Evolutionary conservation across 2,113 vertebrate genomes (phyloP).

Genomic region (Gavialis gangeticus): DNA sequence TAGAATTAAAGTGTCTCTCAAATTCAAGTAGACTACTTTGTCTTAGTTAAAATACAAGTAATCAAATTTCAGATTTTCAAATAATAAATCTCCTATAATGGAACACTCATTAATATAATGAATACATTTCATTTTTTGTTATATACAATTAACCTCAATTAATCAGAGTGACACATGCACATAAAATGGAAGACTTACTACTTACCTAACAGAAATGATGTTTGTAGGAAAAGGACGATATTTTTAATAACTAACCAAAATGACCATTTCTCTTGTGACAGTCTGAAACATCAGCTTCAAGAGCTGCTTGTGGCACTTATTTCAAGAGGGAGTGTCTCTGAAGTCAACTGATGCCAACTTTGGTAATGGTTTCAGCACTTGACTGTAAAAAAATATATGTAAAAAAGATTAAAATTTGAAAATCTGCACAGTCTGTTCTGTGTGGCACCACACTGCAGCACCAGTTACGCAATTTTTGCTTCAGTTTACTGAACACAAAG

Average conservation of each 20-base stretch:
- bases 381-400: no score
- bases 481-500: fast-evolving
- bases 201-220: constrained; percentile 38
- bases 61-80: constrained; percentile 47
- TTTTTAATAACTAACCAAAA: constrained; percentile 48
- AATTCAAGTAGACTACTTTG: background rate
- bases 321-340: background rate
- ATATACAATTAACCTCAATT: constrained; percentile 65
- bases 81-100: constrained; percentile 57
- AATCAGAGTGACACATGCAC: constrained; percentile 58
- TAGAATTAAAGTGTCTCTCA: constrained; percentile 11
- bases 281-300: fast-evolving
- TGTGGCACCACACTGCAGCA: background rate
- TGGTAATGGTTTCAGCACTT: background rate
- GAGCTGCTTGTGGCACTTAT: background rate
- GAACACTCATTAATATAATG: constrained; percentile 69
- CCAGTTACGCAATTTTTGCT: background rate
- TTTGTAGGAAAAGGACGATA: background rate
- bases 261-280: constrained; percentile 36
- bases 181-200: constrained; percentile 21
- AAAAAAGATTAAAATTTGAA: background rate
- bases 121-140: constrained; percentile 63
- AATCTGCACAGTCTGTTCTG: background rate
- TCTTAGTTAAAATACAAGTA: constrained; percentile 30
- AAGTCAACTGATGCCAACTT: background rate